A percentile compares a stretch with the other conserved stretches of the same genome.
phyloP scores from a whole-genome alignment of 2,888 invertebrate genomes.

The Lepidochrysops patricia region DNA sequence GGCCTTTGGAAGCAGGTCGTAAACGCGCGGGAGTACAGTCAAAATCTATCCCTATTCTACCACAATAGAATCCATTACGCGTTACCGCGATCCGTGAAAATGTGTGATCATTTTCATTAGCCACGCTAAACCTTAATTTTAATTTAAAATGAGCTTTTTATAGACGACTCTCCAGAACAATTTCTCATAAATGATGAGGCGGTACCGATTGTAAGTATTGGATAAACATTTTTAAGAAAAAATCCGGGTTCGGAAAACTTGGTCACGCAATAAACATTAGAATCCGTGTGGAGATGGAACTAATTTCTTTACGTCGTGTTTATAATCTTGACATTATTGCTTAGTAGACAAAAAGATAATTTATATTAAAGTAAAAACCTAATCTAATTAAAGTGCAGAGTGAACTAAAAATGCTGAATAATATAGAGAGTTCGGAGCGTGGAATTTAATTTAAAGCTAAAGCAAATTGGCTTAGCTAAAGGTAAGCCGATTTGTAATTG shows the following conservation, averaged over 20 bases:
- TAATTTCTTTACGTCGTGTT: constrained; percentile 56
- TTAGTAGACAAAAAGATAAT: constrained; percentile 3
- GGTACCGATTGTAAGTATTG: constrained; percentile 68
- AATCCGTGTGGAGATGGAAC: constrained; percentile 59
- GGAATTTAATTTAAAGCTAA: constrained; percentile 28
- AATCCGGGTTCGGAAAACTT: constrained; percentile 46
- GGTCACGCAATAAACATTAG: constrained; percentile 54
- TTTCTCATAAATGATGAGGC: constrained; percentile 73
- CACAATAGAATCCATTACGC: constrained; percentile 34
- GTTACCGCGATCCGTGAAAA: constrained; percentile 29
- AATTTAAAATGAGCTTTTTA: constrained; percentile 73
- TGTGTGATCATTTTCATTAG: constrained; percentile 48
- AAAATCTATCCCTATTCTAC: constrained; percentile 30
- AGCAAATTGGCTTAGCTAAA: constrained; percentile 28
- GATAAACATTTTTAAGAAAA: constrained; percentile 69
- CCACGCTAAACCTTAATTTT: constrained; percentile 71
- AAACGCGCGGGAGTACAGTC: constrained; percentile 32
- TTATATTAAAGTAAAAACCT: background rate
- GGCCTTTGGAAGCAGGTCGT: constrained; percentile 40
- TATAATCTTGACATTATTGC: constrained; percentile 25
- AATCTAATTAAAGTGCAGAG: constrained; percentile 21
- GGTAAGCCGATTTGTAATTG: constrained; percentile 36
- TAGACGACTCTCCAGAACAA: constrained; percentile 63
- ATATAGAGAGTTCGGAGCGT: background rate
- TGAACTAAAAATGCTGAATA: constrained; percentile 11